Percentiles rank a stretch among this genome's conserved stretches.
Conservation (phyloP, 2,888 invertebrate genomes). For the Brassicogethes aeneus region DNA sequence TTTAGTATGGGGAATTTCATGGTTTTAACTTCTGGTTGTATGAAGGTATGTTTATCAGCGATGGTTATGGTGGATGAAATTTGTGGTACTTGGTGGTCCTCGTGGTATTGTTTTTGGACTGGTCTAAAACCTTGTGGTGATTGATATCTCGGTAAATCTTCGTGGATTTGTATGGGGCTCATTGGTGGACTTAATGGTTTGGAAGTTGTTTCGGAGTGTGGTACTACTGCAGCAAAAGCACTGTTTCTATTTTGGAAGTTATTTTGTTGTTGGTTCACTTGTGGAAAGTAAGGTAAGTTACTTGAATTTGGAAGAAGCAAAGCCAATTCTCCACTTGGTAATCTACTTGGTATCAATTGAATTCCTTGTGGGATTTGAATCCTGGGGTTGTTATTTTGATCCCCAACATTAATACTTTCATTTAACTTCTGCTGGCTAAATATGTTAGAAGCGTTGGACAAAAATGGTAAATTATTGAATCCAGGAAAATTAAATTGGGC, state of each 20-base stretch:
- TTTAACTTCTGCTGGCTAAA: conserved; percentile 3
- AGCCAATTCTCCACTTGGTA: conserved; percentile 58
- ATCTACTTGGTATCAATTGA: conserved; percentile 55
- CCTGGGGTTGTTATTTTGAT: conserved; percentile 47
- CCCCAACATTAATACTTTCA: conserved; percentile 25
- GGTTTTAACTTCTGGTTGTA: conserved; percentile 29
- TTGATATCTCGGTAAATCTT: conserved; percentile 12
- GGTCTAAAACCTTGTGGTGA: conserved; percentile 34
- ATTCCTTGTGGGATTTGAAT: conserved; percentile 53
- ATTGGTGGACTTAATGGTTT: conserved; percentile 52
- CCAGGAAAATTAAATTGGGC: conserved; percentile 33
- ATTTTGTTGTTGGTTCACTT: conserved; percentile 11
- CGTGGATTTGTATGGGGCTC: conserved; percentile 45
- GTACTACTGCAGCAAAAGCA: conserved; percentile 43
- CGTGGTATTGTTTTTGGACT: conserved; percentile 21
- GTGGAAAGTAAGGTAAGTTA: conserved; percentile 43
- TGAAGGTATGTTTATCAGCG: conserved; percentile 10
- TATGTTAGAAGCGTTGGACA: conserved; percentile 16
- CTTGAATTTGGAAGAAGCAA: conserved; percentile 53
- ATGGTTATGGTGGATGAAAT: conserved; percentile 24
- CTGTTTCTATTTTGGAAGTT: conserved; percentile 31
- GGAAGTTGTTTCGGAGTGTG: conserved; percentile 20
- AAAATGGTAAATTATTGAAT: conserved; percentile 26
- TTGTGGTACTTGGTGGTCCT: conserved; percentile 30
- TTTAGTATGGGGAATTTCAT: conserved; percentile 34